Conservation (phyloP, 2,888 invertebrate genomes). For the Perizoma affinitatum region DNA sequence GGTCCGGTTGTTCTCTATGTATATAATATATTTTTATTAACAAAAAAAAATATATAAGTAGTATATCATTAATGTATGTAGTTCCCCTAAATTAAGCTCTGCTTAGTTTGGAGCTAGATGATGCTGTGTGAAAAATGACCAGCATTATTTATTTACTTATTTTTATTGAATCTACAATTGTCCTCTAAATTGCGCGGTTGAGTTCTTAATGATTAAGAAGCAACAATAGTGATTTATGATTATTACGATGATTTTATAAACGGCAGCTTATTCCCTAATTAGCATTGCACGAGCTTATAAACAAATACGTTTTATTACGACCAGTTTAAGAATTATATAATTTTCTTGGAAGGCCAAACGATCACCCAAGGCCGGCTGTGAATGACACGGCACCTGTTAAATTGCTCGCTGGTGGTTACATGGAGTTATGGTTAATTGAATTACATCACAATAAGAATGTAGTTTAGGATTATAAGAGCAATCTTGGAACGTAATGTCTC, state of each 20-base stretch:
- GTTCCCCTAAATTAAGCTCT: too few relatives aligned
- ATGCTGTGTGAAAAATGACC: too few relatives aligned
- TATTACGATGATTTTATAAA: slow-evolving; percentile 44
- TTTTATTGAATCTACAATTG: not conserved
- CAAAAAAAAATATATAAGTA: too few relatives aligned
- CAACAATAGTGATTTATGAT: slow-evolving; percentile 26
- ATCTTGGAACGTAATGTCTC: slow-evolving; percentile 36
- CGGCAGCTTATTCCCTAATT: slow-evolving; percentile 38
- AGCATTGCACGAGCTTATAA: slow-evolving; percentile 44
- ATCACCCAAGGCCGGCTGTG: slow-evolving; percentile 61
- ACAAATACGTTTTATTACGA: slow-evolving; percentile 53
- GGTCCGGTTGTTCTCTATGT: too few relatives aligned
- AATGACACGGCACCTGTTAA: slow-evolving; percentile 60
- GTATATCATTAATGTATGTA: too few relatives aligned
- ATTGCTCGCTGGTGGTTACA: slow-evolving; percentile 27
- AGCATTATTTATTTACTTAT: too few relatives aligned
- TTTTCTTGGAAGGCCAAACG: slow-evolving; percentile 63
- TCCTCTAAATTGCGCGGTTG: slow-evolving; percentile 1
- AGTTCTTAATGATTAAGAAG: not conserved
- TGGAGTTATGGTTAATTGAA: slow-evolving; percentile 15
- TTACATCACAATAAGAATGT: slow-evolving; percentile 48
- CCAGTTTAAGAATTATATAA: slow-evolving; percentile 64
- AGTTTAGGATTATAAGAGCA: slow-evolving; percentile 43
- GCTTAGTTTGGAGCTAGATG: too few relatives aligned
- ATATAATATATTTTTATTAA: too few relatives aligned